Base-by-base conservation (phyloP, 2,113 vertebrate genomes). In the Odontesthes bonariensis region DNA sequence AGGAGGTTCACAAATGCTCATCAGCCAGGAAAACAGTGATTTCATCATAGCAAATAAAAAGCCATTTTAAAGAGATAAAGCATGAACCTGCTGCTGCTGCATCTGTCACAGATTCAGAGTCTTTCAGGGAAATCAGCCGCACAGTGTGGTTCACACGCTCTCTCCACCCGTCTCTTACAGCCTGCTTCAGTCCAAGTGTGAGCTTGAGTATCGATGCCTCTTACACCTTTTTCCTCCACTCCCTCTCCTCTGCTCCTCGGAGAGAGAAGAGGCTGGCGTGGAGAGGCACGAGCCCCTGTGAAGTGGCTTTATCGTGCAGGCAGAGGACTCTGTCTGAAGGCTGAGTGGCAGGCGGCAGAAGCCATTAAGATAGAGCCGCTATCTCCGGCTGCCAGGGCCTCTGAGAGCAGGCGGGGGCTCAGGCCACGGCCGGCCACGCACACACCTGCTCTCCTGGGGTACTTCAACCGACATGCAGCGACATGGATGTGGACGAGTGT, bases 291-390 rank as follows among this genome's bases (percentile, higher is more conserved):
- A 84, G 88, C 68, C 84, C 82, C 85, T 94, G 89, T 91, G 93
- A 94, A 92, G 92, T 93, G 88, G 76, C 75, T 94, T 94, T 94
- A 94, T 95, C 92, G 75, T 82, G 82, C 74, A 65, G 69, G 74
- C 79, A 60, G 82, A 86, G 88, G 72, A 82, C 70, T 70, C 73
- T 65, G 78, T 92, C 86, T 92, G 92, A 92, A 91, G 91, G 80
- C 87, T 91, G 91, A 94, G 88, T 93, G 92, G 90, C 88, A 91
- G 91, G 89, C 88, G 58, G 87, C 86, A 84, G 86, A 90, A 91
- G 75, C 88, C 88, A 92, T 92, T 94, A 94, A 93, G 93, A 94
- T 93, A 91, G 85, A 92, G 82, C 65, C 27, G 60, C 91, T 94
- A 92, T 94, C 93, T 92, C 84, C 73, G 35, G 35, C 85, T 87